Evolutionary conservation across 2,113 vertebrate genomes (phyloP).

Genomic region (Pseudonaja textilis): DNA sequence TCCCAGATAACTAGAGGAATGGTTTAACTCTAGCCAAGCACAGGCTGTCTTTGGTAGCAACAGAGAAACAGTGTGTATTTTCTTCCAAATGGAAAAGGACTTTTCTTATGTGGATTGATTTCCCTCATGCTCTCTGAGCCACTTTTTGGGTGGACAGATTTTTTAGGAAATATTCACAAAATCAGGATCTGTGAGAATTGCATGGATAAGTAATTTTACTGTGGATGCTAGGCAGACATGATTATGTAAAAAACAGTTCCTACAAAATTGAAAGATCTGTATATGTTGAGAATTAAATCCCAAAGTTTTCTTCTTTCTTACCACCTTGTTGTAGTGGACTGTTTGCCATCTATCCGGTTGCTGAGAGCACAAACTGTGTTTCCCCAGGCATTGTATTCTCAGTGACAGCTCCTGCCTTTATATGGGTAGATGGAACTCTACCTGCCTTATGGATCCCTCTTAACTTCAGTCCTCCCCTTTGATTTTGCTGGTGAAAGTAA

Average conservation of each 20-base stretch:
- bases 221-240: not conserved
- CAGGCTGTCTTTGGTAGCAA: not conserved
- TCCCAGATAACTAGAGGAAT: not conserved
- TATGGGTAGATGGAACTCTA: not conserved
- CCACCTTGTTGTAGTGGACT: not conserved
- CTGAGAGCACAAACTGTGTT: not conserved
- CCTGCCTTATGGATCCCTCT: not conserved
- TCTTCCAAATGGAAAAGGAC: not conserved
- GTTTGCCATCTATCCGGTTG: not conserved
- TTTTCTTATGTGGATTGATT: not conserved
- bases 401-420: not conserved
- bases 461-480: not conserved
- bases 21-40: not conserved
- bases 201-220: not conserved
- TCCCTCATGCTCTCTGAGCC: not conserved
- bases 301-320: not conserved
- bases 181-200: not conserved
- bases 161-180: not conserved
- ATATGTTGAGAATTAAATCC: not conserved
- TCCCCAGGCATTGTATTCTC: not conserved
- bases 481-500: not conserved
- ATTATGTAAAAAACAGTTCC: not conserved
- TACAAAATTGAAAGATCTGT: not conserved
- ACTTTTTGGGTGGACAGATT: not conserved
- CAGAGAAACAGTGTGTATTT: not conserved